Evolutionary conservation across 1,140 invertebrate species (phyloP).

Genomic region (Hermatobates lingyangjiaoensis): DNA sequence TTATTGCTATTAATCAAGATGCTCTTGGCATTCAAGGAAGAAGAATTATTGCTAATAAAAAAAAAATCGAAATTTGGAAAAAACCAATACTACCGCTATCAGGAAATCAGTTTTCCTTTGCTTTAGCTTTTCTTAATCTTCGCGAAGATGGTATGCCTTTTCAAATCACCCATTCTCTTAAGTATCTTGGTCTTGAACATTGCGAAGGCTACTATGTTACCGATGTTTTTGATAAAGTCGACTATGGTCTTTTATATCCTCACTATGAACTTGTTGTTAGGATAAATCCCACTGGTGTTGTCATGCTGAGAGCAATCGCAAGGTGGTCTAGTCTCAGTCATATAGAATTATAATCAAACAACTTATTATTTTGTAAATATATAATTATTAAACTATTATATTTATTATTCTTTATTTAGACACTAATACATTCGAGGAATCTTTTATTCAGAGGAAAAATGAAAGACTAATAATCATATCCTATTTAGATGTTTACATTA

Average conservation of each 20-base stretch:
- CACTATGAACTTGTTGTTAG: background rate
- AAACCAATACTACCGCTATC: background rate
- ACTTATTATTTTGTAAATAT: too few relatives aligned
- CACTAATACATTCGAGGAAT: too few relatives aligned
- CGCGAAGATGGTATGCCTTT: background rate
- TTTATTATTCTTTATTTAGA: too few relatives aligned
- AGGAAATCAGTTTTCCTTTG: background rate
- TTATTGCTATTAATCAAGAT: constrained; percentile 71
- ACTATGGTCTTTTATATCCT: background rate
- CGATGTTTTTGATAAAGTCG: background rate
- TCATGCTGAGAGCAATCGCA: background rate
- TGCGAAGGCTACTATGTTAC: background rate
- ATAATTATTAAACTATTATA: too few relatives aligned
- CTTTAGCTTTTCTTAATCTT: background rate
- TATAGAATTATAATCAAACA: too few relatives aligned
- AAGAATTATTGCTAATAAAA: constrained; percentile 21
- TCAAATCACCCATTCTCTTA: background rate
- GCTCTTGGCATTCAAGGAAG: constrained; percentile 45
- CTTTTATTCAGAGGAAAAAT: too few relatives aligned
- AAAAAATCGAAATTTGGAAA: background rate
- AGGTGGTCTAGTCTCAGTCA: too few relatives aligned
- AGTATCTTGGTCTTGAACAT: background rate
- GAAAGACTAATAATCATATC: too few relatives aligned
- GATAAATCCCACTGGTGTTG: background rate
- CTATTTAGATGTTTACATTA: too few relatives aligned